Conservation (phyloP, 2,888 invertebrate genomes). For the Noctua janthe region DNA sequence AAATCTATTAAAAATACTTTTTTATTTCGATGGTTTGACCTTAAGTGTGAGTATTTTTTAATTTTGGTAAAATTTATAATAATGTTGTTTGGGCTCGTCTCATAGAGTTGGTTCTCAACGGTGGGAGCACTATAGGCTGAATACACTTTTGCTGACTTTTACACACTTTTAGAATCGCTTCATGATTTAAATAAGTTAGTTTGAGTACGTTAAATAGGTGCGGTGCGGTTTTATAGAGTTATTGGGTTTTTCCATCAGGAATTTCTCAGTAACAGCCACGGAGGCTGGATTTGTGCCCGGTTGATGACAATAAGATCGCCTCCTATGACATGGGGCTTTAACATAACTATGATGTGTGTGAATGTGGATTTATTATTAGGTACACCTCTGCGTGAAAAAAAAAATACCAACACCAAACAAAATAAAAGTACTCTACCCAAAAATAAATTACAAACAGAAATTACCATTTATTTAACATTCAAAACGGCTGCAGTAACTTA, state of each 20-base stretch:
- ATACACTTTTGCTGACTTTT: not conserved
- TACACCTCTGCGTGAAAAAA: not conserved
- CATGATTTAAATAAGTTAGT: too few relatives aligned
- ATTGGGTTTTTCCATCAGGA: too few relatives aligned
- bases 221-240: too few relatives aligned
- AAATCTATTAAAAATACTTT: constrained; percentile 20
- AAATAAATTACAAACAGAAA: constrained; percentile 12
- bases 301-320: too few relatives aligned
- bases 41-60: not conserved
- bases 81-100: not conserved
- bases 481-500: constrained; percentile 45
- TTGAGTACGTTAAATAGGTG: too few relatives aligned
- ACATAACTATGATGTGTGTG: too few relatives aligned
- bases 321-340: too few relatives aligned
- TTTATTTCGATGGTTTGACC: constrained; percentile 1
- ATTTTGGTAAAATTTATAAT: not conserved
- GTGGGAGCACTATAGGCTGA: not conserved
- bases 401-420: not conserved
- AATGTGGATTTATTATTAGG: too few relatives aligned
- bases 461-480: constrained; percentile 42
- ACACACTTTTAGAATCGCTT: not conserved
- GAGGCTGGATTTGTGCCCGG: too few relatives aligned
- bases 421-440: not conserved
- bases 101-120: not conserved
- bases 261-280: too few relatives aligned